A percentile compares a stretch with the other conserved stretches of the same genome.
phyloP scores from a whole-genome alignment of 1,140 invertebrate genomes.

The Brachionus koreanus region DNA sequence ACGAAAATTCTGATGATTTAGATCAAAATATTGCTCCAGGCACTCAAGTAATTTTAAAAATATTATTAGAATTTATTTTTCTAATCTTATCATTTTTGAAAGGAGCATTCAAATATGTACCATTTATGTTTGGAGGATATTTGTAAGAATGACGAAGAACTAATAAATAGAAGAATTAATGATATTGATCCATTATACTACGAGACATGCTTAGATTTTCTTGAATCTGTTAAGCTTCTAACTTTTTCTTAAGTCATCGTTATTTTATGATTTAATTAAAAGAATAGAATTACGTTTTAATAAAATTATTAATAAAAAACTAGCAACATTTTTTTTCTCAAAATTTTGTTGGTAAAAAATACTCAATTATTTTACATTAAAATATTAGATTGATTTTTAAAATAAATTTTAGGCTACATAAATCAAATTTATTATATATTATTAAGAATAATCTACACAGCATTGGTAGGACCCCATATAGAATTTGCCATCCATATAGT shows the following conservation, averaged over 20 bases:
- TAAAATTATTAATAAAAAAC: neutral
- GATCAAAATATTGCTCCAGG: constrained; percentile 3
- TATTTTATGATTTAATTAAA: neutral
- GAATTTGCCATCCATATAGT: too few species aligned
- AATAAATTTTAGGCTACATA: too few species aligned
- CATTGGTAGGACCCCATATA: too few species aligned
- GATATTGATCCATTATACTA: constrained; percentile 40
- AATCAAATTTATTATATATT: too few species aligned
- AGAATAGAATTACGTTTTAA: neutral
- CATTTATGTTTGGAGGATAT: constrained; percentile 39
- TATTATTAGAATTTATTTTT: neutral
- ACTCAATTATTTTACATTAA: too few species aligned
- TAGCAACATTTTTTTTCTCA: too few species aligned
- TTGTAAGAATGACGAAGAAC: neutral
- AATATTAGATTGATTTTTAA: too few species aligned
- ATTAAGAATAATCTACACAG: too few species aligned
- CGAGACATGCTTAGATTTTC: constrained; percentile 35
- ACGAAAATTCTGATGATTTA: constrained; percentile 34
- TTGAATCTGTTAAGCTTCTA: constrained; percentile 23
- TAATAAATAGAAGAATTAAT: constrained; percentile 3
- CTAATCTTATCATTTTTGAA: neutral
- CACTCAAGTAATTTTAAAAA: constrained; percentile 21
- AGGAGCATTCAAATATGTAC: constrained; percentile 39
- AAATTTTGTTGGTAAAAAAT: too few species aligned
- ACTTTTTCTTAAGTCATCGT: neutral